Conservation (phyloP, 30 jellyfish, hydroid and myxozoan genomes). For the Morbakka virulenta region DNA sequence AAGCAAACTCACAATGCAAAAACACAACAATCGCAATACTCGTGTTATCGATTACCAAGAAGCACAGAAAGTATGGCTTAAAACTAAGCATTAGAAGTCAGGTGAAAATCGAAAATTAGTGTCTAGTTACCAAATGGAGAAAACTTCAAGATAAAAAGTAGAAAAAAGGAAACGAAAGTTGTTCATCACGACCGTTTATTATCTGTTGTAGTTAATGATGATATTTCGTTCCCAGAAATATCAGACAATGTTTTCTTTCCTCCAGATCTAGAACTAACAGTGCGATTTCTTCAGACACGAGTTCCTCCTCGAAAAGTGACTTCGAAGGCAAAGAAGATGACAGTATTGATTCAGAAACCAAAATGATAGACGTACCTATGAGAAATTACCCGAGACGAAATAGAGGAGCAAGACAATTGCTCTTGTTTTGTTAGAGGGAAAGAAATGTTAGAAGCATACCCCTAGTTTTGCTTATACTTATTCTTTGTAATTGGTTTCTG, state of each 20-base stretch:
- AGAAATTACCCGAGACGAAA: constrained; percentile 16
- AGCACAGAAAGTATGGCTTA: constrained; percentile 44
- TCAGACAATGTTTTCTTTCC: background rate
- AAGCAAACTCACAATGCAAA: constrained; percentile 32
- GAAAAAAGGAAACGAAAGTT: constrained; percentile 3
- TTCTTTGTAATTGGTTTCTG: no score
- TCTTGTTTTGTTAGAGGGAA: constrained; percentile 2
- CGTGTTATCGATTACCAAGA: constrained; percentile 9
- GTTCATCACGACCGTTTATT: constrained; percentile 10
- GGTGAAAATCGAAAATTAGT: constrained; percentile 9
- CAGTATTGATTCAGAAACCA: no score
- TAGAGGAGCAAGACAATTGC: background rate
- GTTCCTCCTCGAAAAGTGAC: no score
- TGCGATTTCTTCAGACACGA: no score
- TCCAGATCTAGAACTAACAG: background rate
- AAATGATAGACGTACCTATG: no score
- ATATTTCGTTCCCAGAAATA: background rate
- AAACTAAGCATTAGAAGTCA: constrained; percentile 2
- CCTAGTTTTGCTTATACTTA: no score
- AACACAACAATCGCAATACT: constrained; percentile 36
- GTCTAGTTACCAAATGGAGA: constrained; percentile 15
- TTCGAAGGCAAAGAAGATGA: no score
- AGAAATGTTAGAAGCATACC: background rate
- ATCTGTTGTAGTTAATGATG: background rate
- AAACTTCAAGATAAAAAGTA: constrained; percentile 6